Evolutionary conservation across 2,797 vertebrate genomes (phyloP).

Genomic region (Sylvilagus floridanus): DNA sequence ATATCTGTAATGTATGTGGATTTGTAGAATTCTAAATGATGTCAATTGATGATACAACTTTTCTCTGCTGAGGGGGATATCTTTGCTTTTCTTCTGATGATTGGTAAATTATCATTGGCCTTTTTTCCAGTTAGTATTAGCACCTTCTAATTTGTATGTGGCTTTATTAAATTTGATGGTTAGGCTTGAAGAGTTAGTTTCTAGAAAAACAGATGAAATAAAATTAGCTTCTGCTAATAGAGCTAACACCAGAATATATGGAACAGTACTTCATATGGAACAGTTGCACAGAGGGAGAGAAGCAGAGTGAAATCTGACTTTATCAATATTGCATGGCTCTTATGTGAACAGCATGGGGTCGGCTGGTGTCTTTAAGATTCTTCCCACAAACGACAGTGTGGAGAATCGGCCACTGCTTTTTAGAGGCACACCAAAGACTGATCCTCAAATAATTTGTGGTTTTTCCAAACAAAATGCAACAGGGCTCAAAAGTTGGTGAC

Average conservation of each 20-base stretch:
- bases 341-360: neutral
- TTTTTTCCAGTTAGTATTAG: conserved; percentile 16
- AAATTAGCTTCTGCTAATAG: conserved; percentile 61
- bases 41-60: neutral
- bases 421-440: neutral
- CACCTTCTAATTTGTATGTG: conserved; percentile 53
- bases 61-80: neutral
- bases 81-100: conserved; percentile 7
- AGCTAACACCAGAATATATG: neutral
- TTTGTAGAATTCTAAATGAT: neutral
- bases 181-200: conserved; percentile 34
- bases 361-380: neutral
- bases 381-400: neutral
- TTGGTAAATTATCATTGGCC: conserved; percentile 37
- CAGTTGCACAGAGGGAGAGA: neutral
- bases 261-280: neutral
- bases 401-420: neutral
- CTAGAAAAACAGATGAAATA: conserved; percentile 44
- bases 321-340: neutral
- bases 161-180: conserved; percentile 47
- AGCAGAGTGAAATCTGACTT: neutral
- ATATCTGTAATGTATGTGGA: neutral
- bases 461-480: conserved; percentile 36
- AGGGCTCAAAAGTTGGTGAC: neutral
- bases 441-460: neutral